Evolutionary conservation across 2,888 invertebrate genomes (phyloP).

Genomic region (Flexamia atlantica): DNA sequence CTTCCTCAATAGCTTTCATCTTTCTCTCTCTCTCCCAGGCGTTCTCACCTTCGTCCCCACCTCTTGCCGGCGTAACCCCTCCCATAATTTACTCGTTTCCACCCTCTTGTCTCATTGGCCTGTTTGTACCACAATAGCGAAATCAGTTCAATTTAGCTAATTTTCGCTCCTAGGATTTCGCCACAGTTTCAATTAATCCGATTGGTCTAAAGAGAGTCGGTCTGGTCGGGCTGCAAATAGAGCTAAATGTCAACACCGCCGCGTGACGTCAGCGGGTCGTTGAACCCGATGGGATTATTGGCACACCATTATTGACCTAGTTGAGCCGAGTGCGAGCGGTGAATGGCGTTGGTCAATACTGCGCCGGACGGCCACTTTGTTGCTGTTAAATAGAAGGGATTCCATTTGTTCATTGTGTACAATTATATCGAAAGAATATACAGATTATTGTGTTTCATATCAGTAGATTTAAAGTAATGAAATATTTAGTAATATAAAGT

Average conservation of each 20-base stretch:
- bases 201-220: not conserved
- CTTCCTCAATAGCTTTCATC: not conserved
- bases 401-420: too few species aligned
- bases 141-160: not conserved
- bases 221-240: constrained; percentile 12
- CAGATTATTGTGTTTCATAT: too few species aligned
- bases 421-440: too few species aligned
- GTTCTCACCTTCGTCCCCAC: not conserved
- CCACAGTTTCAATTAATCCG: constrained; percentile 23
- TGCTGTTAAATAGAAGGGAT: not conserved
- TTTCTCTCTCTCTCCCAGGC: not conserved
- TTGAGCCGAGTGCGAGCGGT: not conserved
- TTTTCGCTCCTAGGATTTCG: not conserved
- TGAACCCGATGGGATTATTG: constrained; percentile 23
- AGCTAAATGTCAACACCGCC: constrained; percentile 8
- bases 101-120: not conserved
- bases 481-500: too few species aligned
- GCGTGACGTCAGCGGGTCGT: constrained; percentile 12
- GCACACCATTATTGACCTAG: constrained; percentile 24
- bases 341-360: not conserved
- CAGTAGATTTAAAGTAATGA: too few species aligned
- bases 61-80: not conserved
- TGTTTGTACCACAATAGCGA: not conserved
- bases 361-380: not conserved
- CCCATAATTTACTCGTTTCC: not conserved